These are phyloP conservation scores for Brachirus orientalis DNA, from an alignment of 2,113 vertebrate genomes.

Conservation along the genomic window DNA sequence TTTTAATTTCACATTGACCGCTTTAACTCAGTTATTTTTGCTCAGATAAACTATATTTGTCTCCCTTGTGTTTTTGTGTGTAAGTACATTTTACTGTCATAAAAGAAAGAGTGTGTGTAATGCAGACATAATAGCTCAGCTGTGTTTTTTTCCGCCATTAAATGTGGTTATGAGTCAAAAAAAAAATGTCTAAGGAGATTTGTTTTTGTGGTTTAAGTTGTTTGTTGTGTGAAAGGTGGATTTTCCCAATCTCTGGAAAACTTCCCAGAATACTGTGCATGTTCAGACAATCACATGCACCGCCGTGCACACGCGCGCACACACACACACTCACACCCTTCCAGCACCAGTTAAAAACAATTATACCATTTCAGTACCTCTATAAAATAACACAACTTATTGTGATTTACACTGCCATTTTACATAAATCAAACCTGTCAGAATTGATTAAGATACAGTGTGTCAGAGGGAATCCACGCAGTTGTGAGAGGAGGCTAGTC, in stretches of 20 bases:
- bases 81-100: conserved; percentile 35
- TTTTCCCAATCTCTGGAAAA: conserved; percentile 68
- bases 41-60: conserved; percentile 15
- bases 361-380: conserved; percentile 61
- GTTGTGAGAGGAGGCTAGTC: conserved; percentile 31
- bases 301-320: conserved; percentile 3
- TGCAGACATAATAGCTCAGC: conserved; percentile 46
- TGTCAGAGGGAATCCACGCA: conserved; percentile 59
- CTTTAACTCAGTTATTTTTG: neutral
- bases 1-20: neutral
- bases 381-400: conserved; percentile 64
- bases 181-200: conserved; percentile 29
- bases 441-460: conserved; percentile 51
- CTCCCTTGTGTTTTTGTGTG: conserved; percentile 6
- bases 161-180: conserved; percentile 57
- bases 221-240: conserved; percentile 67
- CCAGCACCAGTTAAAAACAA: conserved; percentile 65
- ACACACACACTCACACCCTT: conserved; percentile 32
- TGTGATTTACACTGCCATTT: conserved; percentile 56
- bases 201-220: conserved; percentile 68
- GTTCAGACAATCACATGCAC: conserved; percentile 55
- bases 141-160: conserved; percentile 53
- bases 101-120: conserved; percentile 41
- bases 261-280: conserved; percentile 60
- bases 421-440: conserved; percentile 65